Evolutionary conservation across 23 tunicate genomes (phyloP).

Genomic region (Ascidia mentula): DNA sequence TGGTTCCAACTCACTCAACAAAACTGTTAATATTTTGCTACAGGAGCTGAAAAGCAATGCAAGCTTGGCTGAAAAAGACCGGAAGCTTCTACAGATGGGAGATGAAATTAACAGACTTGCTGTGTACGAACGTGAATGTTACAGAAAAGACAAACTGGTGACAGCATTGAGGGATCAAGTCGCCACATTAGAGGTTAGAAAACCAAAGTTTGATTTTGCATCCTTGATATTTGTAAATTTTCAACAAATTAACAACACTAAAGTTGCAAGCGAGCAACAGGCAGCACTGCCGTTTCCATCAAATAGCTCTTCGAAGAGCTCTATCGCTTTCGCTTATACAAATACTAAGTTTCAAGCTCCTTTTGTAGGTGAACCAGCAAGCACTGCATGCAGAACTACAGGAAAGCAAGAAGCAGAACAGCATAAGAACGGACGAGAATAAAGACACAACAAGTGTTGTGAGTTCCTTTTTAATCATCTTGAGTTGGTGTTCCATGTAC

Average conservation of each 20-base stretch:
- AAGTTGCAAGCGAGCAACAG: too few species aligned
- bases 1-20: too few species aligned
- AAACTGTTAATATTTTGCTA: background rate
- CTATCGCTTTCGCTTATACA: too few species aligned
- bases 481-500: too few species aligned
- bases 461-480: too few species aligned
- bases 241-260: too few species aligned
- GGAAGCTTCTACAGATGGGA: conserved; percentile 32
- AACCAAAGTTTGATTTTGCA: too few species aligned
- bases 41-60: conserved; percentile 40
- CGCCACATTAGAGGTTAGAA: conserved; percentile 45
- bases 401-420: background rate
- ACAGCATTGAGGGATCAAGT: conserved; percentile 41
- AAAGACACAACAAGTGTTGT: background rate
- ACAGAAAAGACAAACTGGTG: conserved; percentile 47
- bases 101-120: conserved; percentile 63
- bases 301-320: too few species aligned
- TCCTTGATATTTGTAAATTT: too few species aligned
- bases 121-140: conserved; percentile 58
- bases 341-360: too few species aligned
- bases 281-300: too few species aligned
- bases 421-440: background rate
- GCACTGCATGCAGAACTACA: background rate
- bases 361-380: conserved; percentile 13
- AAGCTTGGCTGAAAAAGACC: conserved; percentile 26